Conservation (phyloP, 2,888 invertebrate species). For the Trilocha varians region DNA sequence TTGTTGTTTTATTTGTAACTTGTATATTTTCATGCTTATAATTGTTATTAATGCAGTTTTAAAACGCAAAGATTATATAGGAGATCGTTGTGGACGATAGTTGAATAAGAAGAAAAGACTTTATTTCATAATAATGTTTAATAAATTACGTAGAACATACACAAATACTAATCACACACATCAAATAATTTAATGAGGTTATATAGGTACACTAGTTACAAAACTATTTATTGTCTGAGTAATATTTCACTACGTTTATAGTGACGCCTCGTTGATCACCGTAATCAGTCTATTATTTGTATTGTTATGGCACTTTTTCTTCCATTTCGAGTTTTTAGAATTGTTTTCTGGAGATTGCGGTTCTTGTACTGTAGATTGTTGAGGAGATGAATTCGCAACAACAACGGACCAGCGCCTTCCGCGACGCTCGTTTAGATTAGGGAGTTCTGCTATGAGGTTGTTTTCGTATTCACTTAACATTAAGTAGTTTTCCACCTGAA, state of each 20-base stretch:
- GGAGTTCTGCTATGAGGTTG: conserved; percentile 85
- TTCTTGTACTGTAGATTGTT: conserved; percentile 34
- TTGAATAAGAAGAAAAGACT: conserved; percentile 2
- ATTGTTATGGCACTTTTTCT: conserved; percentile 68
- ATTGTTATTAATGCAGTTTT: no score
- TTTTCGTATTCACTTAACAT: conserved; percentile 91
- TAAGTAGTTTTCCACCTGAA: conserved; percentile 84
- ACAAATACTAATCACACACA: conserved; percentile 68
- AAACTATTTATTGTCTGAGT: conserved; percentile 1
- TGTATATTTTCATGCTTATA: no score
- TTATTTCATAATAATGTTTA: conserved; percentile 40
- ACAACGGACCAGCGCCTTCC: conserved; percentile 83
- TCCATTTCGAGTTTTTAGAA: conserved; percentile 52
- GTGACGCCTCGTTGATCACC: conserved; percentile 83
- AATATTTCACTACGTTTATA: conserved; percentile 36
- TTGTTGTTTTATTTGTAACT: conserved; percentile 30
- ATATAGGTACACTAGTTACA: conserved; percentile 58
- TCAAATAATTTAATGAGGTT: conserved; percentile 73
- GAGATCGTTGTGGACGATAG: no score
- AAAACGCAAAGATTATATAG: no score
- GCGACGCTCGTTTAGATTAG: conserved; percentile 80
- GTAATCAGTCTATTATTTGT: conserved; percentile 80
- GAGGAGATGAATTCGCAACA: conserved; percentile 49
- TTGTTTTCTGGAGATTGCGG: conserved; percentile 52
- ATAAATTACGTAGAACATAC: conserved; percentile 67